Conservation (phyloP, 2,888 invertebrate species). For the Acleris holmiana region DNA sequence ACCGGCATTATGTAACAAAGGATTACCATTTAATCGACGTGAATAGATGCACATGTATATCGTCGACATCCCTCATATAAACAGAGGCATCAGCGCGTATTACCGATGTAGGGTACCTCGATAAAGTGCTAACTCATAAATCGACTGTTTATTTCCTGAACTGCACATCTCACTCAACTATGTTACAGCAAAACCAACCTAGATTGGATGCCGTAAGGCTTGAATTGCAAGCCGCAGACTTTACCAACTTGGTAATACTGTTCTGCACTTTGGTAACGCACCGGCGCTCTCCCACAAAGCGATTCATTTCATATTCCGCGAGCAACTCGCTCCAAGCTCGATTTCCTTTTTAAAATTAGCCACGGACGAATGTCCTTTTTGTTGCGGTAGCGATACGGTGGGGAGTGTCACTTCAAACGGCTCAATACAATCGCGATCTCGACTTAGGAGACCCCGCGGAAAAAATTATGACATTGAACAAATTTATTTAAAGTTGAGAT, state of each 20-base stretch:
- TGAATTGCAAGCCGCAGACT: too few relatives aligned
- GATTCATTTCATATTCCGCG: constrained; percentile 43
- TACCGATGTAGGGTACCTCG: constrained; percentile 55
- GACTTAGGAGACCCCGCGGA: too few relatives aligned
- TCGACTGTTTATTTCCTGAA: too few relatives aligned
- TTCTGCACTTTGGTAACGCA: constrained; percentile 57
- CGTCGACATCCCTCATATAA: constrained; percentile 41
- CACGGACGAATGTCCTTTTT: constrained; percentile 79
- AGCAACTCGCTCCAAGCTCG: constrained; percentile 68
- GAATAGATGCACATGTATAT: background rate
- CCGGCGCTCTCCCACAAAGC: constrained; percentile 79
- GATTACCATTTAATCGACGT: too few relatives aligned
- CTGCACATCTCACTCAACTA: too few relatives aligned
- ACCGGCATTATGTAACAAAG: too few relatives aligned
- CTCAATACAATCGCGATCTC: constrained; percentile 47
- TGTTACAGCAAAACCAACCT: too few relatives aligned
- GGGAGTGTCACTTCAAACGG: constrained; percentile 62
- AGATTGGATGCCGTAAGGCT: too few relatives aligned
- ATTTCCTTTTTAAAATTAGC: constrained; percentile 84
- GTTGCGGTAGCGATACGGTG: constrained; percentile 67
- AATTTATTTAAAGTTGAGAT: too few relatives aligned
- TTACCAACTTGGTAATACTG: constrained; percentile 43
- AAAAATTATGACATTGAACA: too few relatives aligned
- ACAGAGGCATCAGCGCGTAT: constrained; percentile 52
- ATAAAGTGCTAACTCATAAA: constrained; percentile 71